A percentile compares a stretch with the other conserved stretches of the same genome.
Evolutionary conservation across 2,113 vertebrate genomes (phyloP).

Genomic region (Laterallus jamaicensis): DNA sequence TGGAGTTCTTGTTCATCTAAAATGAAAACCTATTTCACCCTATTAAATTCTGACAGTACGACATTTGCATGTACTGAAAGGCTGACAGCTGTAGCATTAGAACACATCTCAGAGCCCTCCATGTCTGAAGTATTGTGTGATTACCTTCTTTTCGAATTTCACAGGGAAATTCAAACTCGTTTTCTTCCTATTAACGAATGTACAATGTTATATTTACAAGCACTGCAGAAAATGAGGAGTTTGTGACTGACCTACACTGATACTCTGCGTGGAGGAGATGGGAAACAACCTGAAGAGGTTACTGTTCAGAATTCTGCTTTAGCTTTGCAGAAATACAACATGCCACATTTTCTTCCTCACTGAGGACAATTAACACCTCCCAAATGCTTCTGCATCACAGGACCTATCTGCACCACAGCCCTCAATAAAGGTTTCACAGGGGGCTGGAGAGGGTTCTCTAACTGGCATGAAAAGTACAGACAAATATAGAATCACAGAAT

Average conservation of each 20-base stretch:
- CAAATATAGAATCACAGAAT: not conserved
- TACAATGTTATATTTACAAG: not conserved
- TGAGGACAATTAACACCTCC: not conserved
- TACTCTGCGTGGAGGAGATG: not conserved
- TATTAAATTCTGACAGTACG: slow-evolving; percentile 15
- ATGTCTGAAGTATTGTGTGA: not conserved
- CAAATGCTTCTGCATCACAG: not conserved
- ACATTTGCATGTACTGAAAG: not conserved
- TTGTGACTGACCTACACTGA: not conserved
- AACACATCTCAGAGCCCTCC: not conserved
- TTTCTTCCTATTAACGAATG: not conserved
- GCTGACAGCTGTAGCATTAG: not conserved
- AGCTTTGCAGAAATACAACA: not conserved
- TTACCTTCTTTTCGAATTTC: not conserved
- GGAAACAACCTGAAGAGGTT: not conserved
- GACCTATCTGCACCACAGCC: not conserved
- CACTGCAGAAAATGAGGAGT: not conserved
- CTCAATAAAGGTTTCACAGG: not conserved
- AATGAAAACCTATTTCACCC: slow-evolving; percentile 35
- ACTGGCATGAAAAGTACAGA: not conserved
- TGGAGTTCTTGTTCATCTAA: slow-evolving; percentile 35
- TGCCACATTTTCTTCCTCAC: not conserved
- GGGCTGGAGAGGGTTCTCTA: not conserved
- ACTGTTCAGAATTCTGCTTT: not conserved
- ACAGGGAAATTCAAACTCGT: not conserved